phyloP scores from a whole-genome alignment of 2,888 invertebrate genomes.

The Lithophane ornitopus region DNA sequence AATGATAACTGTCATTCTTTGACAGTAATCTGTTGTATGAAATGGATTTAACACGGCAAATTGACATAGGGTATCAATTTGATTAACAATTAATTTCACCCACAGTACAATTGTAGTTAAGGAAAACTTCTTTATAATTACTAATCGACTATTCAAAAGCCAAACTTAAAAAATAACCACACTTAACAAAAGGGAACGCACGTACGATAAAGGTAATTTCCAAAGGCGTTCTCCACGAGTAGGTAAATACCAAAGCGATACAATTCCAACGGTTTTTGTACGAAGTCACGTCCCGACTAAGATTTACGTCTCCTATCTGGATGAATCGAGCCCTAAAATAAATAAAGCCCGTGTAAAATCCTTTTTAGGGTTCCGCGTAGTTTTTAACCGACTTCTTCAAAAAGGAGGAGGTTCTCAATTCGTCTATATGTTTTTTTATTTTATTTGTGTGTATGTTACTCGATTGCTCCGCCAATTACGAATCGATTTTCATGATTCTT shows the following conservation, averaged over 20 bases:
- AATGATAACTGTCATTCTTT: no score
- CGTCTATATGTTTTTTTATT: no score
- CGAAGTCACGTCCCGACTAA: constrained; percentile 58
- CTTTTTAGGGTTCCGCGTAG: constrained; percentile 27
- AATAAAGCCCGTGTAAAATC: constrained; percentile 49
- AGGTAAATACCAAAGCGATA: constrained; percentile 47
- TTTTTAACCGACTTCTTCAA: no score
- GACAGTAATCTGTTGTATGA: no score
- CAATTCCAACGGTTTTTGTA: constrained; percentile 54
- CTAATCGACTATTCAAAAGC: not conserved
- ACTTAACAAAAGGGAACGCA: constrained; percentile 10
- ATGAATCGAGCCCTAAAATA: constrained; percentile 50
- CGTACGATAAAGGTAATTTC: constrained; percentile 34
- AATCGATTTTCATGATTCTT: no score
- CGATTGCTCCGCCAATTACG: no score
- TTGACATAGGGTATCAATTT: not conserved
- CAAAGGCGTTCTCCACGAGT: constrained; percentile 38
- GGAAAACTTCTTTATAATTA: not conserved
- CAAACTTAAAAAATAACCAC: constrained; percentile 6
- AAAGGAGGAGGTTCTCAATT: no score
- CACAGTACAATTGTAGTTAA: not conserved
- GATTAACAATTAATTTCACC: not conserved
- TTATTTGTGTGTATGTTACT: no score
- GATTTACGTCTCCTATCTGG: constrained; percentile 59
- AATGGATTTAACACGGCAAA: not conserved